Conservation (phyloP, 1,140 invertebrate genomes). For the Cydia fagiglandana region DNA sequence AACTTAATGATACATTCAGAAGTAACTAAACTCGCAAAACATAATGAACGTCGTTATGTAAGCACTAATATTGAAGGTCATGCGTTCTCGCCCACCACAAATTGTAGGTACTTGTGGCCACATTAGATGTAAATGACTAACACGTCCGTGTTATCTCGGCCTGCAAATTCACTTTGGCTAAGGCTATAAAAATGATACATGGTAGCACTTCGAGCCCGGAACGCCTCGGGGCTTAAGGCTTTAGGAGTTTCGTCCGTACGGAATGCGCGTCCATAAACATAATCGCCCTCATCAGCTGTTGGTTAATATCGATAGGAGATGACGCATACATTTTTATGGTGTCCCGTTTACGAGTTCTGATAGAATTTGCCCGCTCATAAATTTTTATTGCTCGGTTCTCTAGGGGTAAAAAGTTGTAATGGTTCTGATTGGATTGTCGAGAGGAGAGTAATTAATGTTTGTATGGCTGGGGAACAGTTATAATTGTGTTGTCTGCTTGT, state of each 20-base stretch:
- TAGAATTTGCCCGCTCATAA: slow-evolving; percentile 48
- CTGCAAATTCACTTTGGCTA: slow-evolving; percentile 75
- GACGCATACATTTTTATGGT: slow-evolving; percentile 38
- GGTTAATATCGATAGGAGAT: slow-evolving; percentile 50
- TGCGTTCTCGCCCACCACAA: slow-evolving; percentile 31
- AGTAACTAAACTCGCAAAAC: too few relatives aligned
- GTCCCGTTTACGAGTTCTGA: slow-evolving; percentile 50
- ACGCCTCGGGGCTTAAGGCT: slow-evolving; percentile 63
- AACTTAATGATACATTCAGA: too few relatives aligned
- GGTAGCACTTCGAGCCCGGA: slow-evolving; percentile 59
- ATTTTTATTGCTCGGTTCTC: slow-evolving; percentile 29
- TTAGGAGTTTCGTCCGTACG: slow-evolving; percentile 48
- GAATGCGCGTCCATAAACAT: slow-evolving; percentile 68
- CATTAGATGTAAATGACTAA: slow-evolving; percentile 57
- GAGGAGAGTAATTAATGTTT: slow-evolving; percentile 19
- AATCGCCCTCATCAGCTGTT: slow-evolving; percentile 65
- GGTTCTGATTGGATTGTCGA: slow-evolving; percentile 27
- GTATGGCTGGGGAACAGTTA: background rate
- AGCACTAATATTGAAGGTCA: slow-evolving; percentile 16
- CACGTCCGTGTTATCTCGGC: slow-evolving; percentile 66
- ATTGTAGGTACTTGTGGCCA: slow-evolving; percentile 39
- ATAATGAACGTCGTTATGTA: background rate
- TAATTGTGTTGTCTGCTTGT: background rate
- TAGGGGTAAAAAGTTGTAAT: slow-evolving; percentile 28
- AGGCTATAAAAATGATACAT: slow-evolving; percentile 76